A percentile compares a stretch with the other conserved stretches of the same genome.
phyloP scores from a whole-genome alignment of 1,140 invertebrate genomes.

The Bombus difficillimus region DNA sequence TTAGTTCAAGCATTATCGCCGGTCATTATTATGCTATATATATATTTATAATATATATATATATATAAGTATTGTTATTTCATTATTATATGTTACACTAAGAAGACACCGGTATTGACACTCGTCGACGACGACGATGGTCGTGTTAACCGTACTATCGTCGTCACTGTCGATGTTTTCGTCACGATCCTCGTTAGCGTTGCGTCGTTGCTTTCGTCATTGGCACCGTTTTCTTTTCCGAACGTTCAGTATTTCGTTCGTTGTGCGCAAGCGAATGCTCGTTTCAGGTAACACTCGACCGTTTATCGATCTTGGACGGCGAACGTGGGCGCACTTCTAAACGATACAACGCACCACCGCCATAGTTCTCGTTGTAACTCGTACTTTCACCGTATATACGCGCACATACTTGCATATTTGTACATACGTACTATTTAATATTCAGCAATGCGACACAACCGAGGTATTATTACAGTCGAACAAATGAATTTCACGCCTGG shows the following conservation, averaged over 20 bases:
- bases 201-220: constrained; percentile 4
- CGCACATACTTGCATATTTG: not conserved
- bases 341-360: constrained; percentile 33
- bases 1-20: not conserved
- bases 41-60: no score
- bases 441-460: not conserved
- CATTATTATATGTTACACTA: no score
- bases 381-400: constrained; percentile 22
- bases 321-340: constrained; percentile 53
- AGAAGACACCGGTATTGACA: not conserved
- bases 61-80: no score
- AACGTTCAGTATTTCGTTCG: not conserved
- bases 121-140: not conserved
- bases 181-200: not conserved
- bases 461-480: no score
- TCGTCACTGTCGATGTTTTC: not conserved
- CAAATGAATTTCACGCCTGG: no score
- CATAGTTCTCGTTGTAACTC: constrained; percentile 5
- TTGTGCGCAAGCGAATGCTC: constrained; percentile 35
- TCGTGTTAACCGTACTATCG: constrained; percentile 14
- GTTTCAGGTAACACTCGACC: constrained; percentile 33
- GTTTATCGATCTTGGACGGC: constrained; percentile 49
- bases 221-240: not conserved
- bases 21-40: not conserved
- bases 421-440: not conserved